phyloP scores from a whole-genome alignment of 2,113 vertebrate genomes.

The Pogonocichla stellata region DNA sequence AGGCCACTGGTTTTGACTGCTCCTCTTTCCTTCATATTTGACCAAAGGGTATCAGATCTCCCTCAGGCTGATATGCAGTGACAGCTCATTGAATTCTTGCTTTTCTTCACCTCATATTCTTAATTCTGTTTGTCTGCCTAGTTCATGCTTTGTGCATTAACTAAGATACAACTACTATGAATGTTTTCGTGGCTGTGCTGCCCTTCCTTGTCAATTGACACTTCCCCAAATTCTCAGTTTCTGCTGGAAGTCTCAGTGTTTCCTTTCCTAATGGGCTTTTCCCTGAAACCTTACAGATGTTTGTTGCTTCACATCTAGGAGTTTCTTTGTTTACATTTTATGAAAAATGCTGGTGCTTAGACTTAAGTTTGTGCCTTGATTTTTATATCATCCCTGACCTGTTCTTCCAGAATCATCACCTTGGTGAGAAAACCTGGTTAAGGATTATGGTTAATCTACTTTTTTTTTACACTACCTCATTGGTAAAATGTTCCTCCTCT shows the following conservation, averaged over 20 bases:
- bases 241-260: neutral
- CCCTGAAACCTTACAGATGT: neutral
- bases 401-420: conserved; percentile 24
- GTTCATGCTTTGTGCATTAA: neutral
- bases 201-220: neutral
- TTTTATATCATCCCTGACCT: neutral
- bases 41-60: neutral
- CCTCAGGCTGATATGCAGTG: neutral
- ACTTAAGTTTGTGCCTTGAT: conserved; percentile 45
- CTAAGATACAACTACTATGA: neutral
- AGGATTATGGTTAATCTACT: neutral
- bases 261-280: neutral
- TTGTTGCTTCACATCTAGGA: neutral
- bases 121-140: neutral
- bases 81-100: neutral
- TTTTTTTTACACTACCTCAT: conserved; percentile 48
- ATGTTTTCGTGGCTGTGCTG: neutral
- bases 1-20: neutral
- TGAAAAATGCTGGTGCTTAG: conserved; percentile 13
- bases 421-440: neutral
- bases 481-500: neutral
- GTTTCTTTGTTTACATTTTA: neutral
- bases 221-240: neutral
- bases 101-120: neutral
- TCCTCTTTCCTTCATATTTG: neutral